These are phyloP conservation scores for Rhagoletis pomonella DNA, from an alignment of 1,140 invertebrate species.

Conservation along the genomic window DNA sequence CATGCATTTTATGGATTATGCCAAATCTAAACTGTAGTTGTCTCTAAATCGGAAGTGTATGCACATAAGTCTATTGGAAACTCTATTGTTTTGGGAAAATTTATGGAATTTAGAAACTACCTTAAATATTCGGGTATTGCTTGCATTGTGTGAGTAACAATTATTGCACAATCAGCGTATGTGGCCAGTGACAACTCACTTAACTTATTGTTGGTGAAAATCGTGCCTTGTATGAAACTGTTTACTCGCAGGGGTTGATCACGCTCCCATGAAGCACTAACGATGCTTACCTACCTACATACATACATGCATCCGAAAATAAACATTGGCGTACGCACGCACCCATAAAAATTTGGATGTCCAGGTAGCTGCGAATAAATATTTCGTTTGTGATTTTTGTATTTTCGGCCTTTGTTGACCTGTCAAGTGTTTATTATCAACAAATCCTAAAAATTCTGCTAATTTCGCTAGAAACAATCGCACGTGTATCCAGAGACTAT, in stretches of 20 bases:
- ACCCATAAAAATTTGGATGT: background rate
- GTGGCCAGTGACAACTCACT: constrained; percentile 12
- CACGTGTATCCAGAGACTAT: background rate
- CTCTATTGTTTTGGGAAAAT: background rate
- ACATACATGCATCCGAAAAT: background rate
- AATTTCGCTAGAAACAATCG: background rate
- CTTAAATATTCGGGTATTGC: background rate
- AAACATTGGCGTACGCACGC: background rate
- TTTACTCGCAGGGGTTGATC: background rate
- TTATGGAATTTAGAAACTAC: background rate
- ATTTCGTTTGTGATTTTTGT: background rate
- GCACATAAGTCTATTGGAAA: background rate
- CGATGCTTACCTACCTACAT: background rate
- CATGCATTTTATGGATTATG: too few relatives aligned
- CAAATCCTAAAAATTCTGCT: background rate
- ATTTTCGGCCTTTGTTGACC: background rate
- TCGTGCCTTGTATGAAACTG: background rate
- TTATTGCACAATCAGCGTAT: background rate
- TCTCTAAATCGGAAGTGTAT: constrained; percentile 4
- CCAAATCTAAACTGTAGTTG: background rate
- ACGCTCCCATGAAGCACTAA: background rate
- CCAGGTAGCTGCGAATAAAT: background rate
- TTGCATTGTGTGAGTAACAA: background rate
- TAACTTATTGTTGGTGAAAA: background rate
- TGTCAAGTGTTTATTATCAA: constrained; percentile 32